Evolutionary conservation across 1,140 invertebrate species (phyloP).

Genomic region (Cotesia vestalis): DNA sequence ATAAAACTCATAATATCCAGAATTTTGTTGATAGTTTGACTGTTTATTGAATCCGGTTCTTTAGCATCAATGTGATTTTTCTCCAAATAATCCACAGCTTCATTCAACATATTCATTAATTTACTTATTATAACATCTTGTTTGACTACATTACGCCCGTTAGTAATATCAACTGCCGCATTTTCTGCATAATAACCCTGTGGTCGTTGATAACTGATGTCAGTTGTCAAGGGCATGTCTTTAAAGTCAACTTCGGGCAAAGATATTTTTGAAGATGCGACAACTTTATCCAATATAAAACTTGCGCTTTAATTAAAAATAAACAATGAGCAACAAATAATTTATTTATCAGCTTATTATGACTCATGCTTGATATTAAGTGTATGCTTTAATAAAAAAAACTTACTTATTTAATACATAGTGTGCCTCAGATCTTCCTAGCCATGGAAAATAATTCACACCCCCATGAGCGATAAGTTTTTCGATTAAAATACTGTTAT

Average conservation of each 20-base stretch:
- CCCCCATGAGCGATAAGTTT: conserved; percentile 49
- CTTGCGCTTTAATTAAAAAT: conserved; percentile 55
- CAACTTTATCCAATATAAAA: conserved; percentile 48
- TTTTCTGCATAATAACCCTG: conserved; percentile 36
- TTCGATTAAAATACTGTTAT: conserved; percentile 49
- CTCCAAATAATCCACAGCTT: conserved; percentile 55
- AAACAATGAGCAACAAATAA: not conserved
- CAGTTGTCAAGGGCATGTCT: conserved; percentile 39
- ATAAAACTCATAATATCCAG: conserved; percentile 50
- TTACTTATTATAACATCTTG: conserved; percentile 45
- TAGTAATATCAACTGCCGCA: conserved; percentile 51
- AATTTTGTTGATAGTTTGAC: conserved; percentile 56
- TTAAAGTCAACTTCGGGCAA: conserved; percentile 37
- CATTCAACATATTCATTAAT: conserved; percentile 52
- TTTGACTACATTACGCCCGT: conserved; percentile 52
- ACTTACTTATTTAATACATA: conserved; percentile 56
- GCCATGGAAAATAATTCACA: conserved; percentile 58
- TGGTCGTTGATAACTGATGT: conserved; percentile 50
- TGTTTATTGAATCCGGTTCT: conserved; percentile 53
- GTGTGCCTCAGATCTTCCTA: conserved; percentile 54
- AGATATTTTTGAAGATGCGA: conserved; percentile 33
- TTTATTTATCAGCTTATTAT: conserved; percentile 11
- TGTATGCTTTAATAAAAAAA: not conserved
- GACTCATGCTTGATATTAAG: too few species aligned
- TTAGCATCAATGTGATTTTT: conserved; percentile 55